Percentiles rank a stretch among this genome's conserved stretches.
phyloP scores from a whole-genome alignment of 2,113 vertebrate genomes.

The Eidolon helvum region DNA sequence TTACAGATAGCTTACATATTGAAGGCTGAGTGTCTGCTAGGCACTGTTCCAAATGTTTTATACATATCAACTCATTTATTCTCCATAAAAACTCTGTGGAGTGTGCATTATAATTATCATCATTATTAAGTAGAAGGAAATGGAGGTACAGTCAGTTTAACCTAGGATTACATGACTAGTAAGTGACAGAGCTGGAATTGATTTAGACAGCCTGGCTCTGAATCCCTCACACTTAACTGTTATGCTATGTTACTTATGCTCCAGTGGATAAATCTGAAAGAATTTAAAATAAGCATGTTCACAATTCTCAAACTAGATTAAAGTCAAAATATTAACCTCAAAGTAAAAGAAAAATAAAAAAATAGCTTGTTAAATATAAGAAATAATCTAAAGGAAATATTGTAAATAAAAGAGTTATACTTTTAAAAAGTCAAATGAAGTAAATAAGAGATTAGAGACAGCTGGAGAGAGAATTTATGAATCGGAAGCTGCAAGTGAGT shows the following conservation, averaged over 20 bases:
- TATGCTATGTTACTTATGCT: too few relatives aligned
- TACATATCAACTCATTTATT: background rate
- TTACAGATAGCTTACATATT: too few relatives aligned
- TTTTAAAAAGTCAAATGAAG: background rate
- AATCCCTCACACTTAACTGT: background rate
- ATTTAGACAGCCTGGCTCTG: background rate
- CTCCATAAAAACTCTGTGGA: background rate
- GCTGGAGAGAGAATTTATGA: constrained; percentile 24
- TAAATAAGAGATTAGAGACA: background rate
- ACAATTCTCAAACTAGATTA: background rate
- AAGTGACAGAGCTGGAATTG: background rate
- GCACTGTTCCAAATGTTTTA: background rate
- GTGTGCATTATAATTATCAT: background rate
- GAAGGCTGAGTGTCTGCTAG: background rate
- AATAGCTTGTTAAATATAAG: background rate
- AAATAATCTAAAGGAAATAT: background rate
- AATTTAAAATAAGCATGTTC: background rate
- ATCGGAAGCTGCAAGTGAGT: background rate
- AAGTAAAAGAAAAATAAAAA: background rate
- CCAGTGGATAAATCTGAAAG: background rate
- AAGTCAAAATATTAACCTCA: background rate
- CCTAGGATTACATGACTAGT: background rate
- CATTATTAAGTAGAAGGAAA: background rate
- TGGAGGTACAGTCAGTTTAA: background rate
- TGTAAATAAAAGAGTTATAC: background rate